These are phyloP conservation scores for Anoplopoma fimbria DNA, from an alignment of 2,113 vertebrate genomes.

Conservation along the genomic window DNA sequence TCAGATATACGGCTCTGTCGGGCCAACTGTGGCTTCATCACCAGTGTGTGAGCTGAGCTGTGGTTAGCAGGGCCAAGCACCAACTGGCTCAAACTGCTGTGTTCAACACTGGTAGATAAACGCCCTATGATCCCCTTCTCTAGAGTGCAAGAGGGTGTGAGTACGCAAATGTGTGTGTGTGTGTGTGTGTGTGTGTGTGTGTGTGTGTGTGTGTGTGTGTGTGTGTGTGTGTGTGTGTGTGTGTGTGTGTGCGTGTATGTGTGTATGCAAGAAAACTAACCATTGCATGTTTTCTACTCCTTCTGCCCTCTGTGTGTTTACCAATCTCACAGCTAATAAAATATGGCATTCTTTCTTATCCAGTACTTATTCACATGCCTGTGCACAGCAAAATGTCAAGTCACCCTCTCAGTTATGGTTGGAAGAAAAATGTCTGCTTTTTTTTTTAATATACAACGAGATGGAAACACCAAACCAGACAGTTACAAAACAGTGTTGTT, in stretches of 20 bases:
- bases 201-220: neutral
- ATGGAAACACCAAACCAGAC: conserved; percentile 33
- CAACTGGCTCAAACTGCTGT: conserved; percentile 43
- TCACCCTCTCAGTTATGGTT: conserved; percentile 42
- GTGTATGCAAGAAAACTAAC: conserved; percentile 15
- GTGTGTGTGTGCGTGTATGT: neutral
- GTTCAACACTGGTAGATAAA: conserved; percentile 53
- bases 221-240: neutral
- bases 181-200: neutral
- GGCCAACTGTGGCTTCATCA: conserved; percentile 40
- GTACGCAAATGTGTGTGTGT: conserved; percentile 2
- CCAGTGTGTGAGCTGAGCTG: conserved; percentile 44
- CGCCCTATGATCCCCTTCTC: conserved; percentile 38
- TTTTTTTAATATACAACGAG: conserved; percentile 31
- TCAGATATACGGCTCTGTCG: neutral
- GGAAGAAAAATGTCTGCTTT: conserved; percentile 17
- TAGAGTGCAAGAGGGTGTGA: conserved; percentile 3
- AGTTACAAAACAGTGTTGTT: neutral
- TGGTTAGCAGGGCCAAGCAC: conserved; percentile 39
- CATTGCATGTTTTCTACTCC: conserved; percentile 23
- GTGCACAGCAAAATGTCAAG: conserved; percentile 58
- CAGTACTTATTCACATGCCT: conserved; percentile 56
- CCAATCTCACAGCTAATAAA: conserved; percentile 57
- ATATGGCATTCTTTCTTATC: conserved; percentile 56
- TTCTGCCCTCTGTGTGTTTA: conserved; percentile 48